A percentile compares a stretch with the other conserved stretches of the same genome.
phyloP scores from a whole-genome alignment of 2,113 vertebrate species.

The Corythaeola cristata region DNA sequence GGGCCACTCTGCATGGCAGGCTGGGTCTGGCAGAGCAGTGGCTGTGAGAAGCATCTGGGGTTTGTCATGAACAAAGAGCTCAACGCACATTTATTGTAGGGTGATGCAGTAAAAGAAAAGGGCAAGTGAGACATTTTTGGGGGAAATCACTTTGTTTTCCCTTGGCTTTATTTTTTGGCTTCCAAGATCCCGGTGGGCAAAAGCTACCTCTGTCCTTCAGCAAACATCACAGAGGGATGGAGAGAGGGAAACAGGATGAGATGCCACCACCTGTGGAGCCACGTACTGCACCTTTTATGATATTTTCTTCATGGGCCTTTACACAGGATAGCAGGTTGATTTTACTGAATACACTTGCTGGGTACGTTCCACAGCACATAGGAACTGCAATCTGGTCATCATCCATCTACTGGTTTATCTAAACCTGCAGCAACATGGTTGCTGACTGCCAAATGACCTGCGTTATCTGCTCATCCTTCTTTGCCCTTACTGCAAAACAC shows the following conservation, averaged over 20 bases:
- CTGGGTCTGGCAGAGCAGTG: not conserved
- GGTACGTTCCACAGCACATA: not conserved
- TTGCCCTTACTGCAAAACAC: not conserved
- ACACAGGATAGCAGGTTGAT: not conserved
- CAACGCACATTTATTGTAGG: rapidly evolving
- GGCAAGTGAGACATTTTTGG: not conserved
- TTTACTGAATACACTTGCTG: not conserved
- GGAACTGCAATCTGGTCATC: not conserved
- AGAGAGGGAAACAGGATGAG: not conserved
- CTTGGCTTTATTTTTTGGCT: not conserved
- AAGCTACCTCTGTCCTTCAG: not conserved
- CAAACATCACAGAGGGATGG: not conserved
- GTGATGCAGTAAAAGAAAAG: not conserved
- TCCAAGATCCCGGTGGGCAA: not conserved
- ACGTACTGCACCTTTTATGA: not conserved
- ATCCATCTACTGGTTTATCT: not conserved
- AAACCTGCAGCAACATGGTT: not conserved
- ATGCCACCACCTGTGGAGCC: not conserved
- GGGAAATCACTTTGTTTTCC: not conserved
- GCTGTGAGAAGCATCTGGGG: not conserved
- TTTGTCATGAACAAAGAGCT: not conserved
- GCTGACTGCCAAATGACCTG: not conserved
- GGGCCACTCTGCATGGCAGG: not conserved
- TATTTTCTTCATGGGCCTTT: not conserved
- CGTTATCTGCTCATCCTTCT: not conserved